Conservation (phyloP, 2,888 invertebrate species). For the Nomada ferruginata region DNA sequence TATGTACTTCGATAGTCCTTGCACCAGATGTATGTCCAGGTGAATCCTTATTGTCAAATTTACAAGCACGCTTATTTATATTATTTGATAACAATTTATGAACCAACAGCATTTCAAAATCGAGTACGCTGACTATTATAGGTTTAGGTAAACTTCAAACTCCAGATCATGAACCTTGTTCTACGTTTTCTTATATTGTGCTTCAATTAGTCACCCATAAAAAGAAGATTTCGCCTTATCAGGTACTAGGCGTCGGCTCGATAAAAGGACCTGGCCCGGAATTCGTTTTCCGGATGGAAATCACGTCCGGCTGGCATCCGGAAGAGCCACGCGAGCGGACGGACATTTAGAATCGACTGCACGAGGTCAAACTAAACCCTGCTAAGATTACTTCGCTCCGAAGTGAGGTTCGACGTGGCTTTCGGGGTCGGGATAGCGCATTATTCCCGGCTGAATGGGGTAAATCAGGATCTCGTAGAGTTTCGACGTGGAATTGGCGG, state of each 20-base stretch:
- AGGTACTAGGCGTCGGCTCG: slow-evolving; percentile 10
- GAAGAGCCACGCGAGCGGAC: slow-evolving; percentile 46
- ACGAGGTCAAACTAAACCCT: slow-evolving; percentile 59
- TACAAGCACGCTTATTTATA: too few species aligned
- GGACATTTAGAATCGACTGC: slow-evolving; percentile 64
- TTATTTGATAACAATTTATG: too few species aligned
- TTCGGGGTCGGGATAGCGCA: slow-evolving; percentile 73
- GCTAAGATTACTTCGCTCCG: slow-evolving; percentile 61
- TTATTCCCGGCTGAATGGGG: slow-evolving; percentile 77
- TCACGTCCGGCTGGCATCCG: slow-evolving; percentile 37
- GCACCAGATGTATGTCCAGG: too few species aligned
- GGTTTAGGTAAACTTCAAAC: too few species aligned
- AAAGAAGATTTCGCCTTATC: slow-evolving; percentile 18
- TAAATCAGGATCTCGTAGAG: slow-evolving; percentile 76
- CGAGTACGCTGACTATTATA: too few species aligned
- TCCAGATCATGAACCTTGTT: too few species aligned
- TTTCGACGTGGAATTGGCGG: slow-evolving; percentile 73
- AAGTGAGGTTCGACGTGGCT: slow-evolving; percentile 68
- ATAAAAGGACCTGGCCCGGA: slow-evolving; percentile 7
- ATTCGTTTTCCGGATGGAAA: slow-evolving; percentile 48
- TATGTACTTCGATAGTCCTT: too few species aligned
- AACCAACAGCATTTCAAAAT: too few species aligned
- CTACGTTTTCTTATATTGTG: too few species aligned
- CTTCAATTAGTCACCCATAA: slow-evolving; percentile 15
- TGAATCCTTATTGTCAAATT: too few species aligned